Evolutionary conservation across 2,113 vertebrate species (phyloP), one percentile per base, ranked within the genome.

Genomic region (Lucifuga dentata): DNA sequence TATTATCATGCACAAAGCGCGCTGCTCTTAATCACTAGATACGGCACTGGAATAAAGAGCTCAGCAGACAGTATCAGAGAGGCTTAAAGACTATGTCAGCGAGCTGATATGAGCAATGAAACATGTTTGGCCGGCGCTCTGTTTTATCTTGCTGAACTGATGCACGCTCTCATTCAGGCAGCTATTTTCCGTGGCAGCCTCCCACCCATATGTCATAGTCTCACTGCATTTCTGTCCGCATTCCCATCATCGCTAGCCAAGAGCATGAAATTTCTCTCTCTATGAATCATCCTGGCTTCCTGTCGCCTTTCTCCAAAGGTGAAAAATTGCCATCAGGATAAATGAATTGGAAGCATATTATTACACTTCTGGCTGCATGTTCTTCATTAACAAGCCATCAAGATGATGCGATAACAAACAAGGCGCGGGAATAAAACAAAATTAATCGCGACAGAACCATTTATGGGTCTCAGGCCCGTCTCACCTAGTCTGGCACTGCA

Each of bases 231-330:
- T 45, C 55, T 55, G 32, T 40, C 38, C 73, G 45, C 45, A 23
- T 56, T 69, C 55, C 48, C 63, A 53, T 70, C 63, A 44, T 24
- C 56, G 19, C 51, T 38, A n/a, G 45, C 76, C 57, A 26, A 61
- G 33, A 84, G 72, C 70, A 57, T 53, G 36, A 81, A 69, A 81
- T 76, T 57, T 38, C 36, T 39, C 49, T 46, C 43, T 61, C 56
- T 29, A 1, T 81, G 73, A 91, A 67, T 83, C 62, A 72, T 67
- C 65, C 21, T 68, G 41, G 19, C 56, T 62, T 51, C 78, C 78
- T 50, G 53, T 32, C 40, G 46, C 49, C 63, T 46, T 45, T 17
- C 57, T 45, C 63, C 39, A 73, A 76, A 84, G 48, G 49, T 77
- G 72, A 76, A 66, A 56, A 68, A 85, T 64, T 52, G 52, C 58